Evolutionary conservation across 2,113 vertebrate species (phyloP).

Genomic region (Limnothrissa miodon): DNA sequence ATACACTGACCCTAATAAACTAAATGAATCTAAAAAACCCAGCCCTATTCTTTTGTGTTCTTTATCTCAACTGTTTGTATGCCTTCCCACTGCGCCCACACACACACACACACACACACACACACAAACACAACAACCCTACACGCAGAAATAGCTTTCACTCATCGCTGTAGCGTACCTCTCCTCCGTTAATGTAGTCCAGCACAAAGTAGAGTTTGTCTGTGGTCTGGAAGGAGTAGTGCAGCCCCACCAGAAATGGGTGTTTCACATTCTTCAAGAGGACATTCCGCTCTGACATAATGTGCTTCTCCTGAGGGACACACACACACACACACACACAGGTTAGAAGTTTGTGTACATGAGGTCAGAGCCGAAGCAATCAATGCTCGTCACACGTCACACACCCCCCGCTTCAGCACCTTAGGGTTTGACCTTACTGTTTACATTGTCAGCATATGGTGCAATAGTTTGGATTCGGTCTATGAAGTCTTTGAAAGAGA

Average conservation of each 20-base stretch:
- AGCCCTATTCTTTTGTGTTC: too few species aligned
- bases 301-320: slow-evolving; percentile 89
- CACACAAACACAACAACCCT: too few species aligned
- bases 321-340: slow-evolving; percentile 1
- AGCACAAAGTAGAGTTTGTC: slow-evolving; percentile 95
- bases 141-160: too few species aligned
- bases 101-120: too few species aligned
- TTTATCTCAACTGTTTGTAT: too few species aligned
- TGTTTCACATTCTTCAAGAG: slow-evolving; percentile 97
- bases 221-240: slow-evolving; percentile 96
- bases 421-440: background rate
- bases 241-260: too few species aligned
- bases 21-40: too few species aligned
- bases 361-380: background rate
- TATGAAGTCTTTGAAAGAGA: too few species aligned
- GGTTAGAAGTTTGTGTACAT: background rate
- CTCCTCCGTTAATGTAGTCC: slow-evolving; percentile 98
- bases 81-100: too few species aligned
- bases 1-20: too few species aligned
- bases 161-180: slow-evolving; percentile 75
- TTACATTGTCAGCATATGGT: background rate
- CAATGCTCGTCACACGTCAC: background rate
- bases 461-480: background rate
- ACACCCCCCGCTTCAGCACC: background rate
- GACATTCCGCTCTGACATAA: slow-evolving; percentile 97